A percentile compares a stretch with the other conserved stretches of the same genome.
Evolutionary conservation across 2,113 vertebrate genomes (phyloP).

Genomic region (Petrocephalus zakoni): DNA sequence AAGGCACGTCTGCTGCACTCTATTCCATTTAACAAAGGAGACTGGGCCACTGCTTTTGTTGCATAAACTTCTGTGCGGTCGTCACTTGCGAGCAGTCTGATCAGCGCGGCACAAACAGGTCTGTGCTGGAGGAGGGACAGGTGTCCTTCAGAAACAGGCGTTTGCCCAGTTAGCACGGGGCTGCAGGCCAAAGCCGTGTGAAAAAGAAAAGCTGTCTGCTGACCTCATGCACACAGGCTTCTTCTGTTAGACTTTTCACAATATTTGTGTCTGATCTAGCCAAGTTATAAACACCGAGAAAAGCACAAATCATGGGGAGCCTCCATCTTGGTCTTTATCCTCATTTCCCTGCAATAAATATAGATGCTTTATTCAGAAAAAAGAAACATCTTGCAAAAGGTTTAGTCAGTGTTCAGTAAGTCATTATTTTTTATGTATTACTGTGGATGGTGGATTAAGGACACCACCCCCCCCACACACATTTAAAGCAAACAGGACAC

Average conservation of each 20-base stretch:
- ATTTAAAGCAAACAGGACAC: background rate
- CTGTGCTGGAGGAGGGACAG: conserved; percentile 76
- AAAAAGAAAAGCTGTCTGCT: background rate
- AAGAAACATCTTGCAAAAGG: conserved; percentile 54
- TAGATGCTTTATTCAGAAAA: conserved; percentile 53
- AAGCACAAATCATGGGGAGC: conserved; percentile 57
- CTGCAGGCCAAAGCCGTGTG: background rate
- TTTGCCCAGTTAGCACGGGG: background rate
- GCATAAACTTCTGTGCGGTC: conserved; percentile 79
- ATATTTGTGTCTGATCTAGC: conserved; percentile 53
- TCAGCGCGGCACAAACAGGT: conserved; percentile 71
- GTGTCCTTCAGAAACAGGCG: conserved; percentile 38
- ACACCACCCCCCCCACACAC: conserved; percentile 38
- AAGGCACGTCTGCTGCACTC: conserved; percentile 81
- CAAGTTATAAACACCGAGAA: conserved; percentile 41
- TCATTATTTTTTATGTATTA: conserved; percentile 55
- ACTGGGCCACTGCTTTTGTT: conserved; percentile 75
- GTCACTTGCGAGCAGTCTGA: conserved; percentile 74
- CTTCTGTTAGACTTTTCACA: conserved; percentile 36
- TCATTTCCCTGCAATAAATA: conserved; percentile 61
- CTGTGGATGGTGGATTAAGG: conserved; percentile 60
- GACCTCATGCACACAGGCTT: background rate
- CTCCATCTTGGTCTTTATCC: conserved; percentile 56
- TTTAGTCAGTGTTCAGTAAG: conserved; percentile 48
- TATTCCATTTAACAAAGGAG: conserved; percentile 72